Evolutionary conservation across 2,888 invertebrate species (phyloP), one percentile per base, ranked within the genome.

Genomic region (Dinocampus coccinellae): DNA sequence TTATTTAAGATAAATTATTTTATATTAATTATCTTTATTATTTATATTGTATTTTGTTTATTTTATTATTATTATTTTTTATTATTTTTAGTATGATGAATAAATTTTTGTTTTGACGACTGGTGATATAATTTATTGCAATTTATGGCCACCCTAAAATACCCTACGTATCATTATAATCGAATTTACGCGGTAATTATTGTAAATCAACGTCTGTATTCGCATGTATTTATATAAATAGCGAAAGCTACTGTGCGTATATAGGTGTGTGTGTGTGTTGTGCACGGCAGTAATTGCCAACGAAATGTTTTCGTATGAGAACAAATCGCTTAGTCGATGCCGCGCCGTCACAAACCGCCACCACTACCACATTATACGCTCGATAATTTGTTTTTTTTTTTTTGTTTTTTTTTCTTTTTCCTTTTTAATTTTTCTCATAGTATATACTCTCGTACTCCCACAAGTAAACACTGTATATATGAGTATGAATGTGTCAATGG

Each of bases 161-260:
- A 6, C 20, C 24, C 36, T 52, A 36, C 58, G 58, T 68, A 52
- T 70, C 68, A 60, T 68, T 73, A 73, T 70, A 73, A 73, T 73
- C 70, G 63, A 71, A 70, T 73, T 68, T 68, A 65, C 73, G 42
- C 67, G 70, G 76, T 78, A 75, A 80, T 80, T 78, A 80, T 77
- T 79, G 79, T 83, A 84, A 84, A 84, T 84, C 81, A 83, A 68
- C 70, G 62, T 77, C 33, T 24, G 71, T 66, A 69, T 61, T 63
- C 69, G 47, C 55, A 16, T 9, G 16, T 16, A 47, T n/a, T n/a
- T n/a, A n/a, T 16, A 47, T 16, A 47, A 47, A 47, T 69, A 70
- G 73, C 71, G 73, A 70, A 66, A 70, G 75, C 73, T 69, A 64
- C 73, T 71, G 70, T 68, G 57, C 64, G 71, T 60, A 26, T 42